Conservation (phyloP, 2,113 vertebrate genomes). For the Gavia stellata region DNA sequence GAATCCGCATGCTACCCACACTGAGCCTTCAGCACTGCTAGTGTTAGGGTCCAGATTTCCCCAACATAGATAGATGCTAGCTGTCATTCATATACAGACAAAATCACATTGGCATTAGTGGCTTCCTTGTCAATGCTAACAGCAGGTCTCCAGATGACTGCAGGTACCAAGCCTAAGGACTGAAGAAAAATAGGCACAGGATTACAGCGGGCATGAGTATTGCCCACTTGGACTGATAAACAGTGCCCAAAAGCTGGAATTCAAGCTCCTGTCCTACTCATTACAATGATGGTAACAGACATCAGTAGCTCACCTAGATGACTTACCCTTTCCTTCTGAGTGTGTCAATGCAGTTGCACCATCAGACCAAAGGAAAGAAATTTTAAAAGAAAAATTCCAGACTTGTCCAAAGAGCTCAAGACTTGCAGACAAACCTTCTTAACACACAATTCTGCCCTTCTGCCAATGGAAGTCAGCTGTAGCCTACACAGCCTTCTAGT, state of each 20-base stretch:
- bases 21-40: background rate
- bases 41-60: background rate
- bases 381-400: background rate
- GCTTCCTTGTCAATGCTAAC: background rate
- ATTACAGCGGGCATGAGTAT: background rate
- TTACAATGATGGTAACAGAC: background rate
- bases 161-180: background rate
- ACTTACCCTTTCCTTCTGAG: background rate
- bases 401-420: background rate
- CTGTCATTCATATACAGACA: background rate
- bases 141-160: background rate
- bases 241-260: background rate
- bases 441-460: background rate
- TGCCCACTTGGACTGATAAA: background rate
- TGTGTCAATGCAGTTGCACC: background rate
- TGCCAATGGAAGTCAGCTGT: background rate
- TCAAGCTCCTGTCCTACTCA: background rate
- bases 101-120: background rate
- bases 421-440: background rate
- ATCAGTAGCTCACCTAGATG: background rate
- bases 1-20: background rate
- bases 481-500: background rate
- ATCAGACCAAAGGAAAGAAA: background rate
- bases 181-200: background rate
- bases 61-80: background rate